phyloP scores from a whole-genome alignment of 2,797 vertebrate genomes.

The Spheniscus humboldti region DNA sequence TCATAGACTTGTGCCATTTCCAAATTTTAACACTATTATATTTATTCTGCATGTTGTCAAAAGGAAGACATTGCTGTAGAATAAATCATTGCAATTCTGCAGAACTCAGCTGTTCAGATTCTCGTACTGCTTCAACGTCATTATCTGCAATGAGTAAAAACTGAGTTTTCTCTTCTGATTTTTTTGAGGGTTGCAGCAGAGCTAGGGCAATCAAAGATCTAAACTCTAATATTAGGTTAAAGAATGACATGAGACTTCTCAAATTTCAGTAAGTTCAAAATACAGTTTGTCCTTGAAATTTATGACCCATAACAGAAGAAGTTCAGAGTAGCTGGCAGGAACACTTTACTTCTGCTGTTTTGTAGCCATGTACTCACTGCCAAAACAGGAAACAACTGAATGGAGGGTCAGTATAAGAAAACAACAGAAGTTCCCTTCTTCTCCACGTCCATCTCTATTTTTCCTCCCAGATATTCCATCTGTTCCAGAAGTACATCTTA shows the following conservation, averaged over 20 bases:
- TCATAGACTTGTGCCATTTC: too few relatives aligned
- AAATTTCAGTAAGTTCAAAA: slow-evolving; percentile 48
- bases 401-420: not conserved
- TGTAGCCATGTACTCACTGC: slow-evolving; percentile 9
- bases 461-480: not conserved
- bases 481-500: not conserved
- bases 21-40: not conserved
- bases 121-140: accelerated
- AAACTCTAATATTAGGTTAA: not conserved
- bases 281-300: slow-evolving; percentile 56
- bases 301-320: slow-evolving; percentile 56
- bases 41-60: not conserved
- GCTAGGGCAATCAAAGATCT: not conserved
- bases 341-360: slow-evolving; percentile 17
- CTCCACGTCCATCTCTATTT: not conserved
- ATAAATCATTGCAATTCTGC: not conserved
- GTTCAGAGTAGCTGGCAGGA: slow-evolving; percentile 46
- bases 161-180: not conserved
- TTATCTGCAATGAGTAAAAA: not conserved
- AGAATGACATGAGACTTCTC: slow-evolving; percentile 30
- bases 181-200: not conserved
- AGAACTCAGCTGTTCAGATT: not conserved
- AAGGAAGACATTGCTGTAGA: not conserved
- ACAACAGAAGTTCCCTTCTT: slow-evolving; percentile 25
- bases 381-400: slow-evolving; percentile 63